Conservation (phyloP, 2,888 invertebrate genomes). For the Andrena camellia region DNA sequence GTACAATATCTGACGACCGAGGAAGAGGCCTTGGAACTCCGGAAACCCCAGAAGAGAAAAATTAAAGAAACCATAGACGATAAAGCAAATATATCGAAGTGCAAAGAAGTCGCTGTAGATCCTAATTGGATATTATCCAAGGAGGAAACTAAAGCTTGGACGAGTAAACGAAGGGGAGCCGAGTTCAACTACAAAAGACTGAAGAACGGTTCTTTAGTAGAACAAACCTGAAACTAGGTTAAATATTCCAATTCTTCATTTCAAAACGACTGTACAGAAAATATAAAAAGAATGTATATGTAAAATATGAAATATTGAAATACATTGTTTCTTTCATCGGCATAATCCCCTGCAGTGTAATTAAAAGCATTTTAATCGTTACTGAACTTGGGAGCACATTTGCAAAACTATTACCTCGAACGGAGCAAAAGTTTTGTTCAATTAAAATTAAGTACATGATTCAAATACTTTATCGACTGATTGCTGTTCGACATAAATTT, state of each 20-base stretch:
- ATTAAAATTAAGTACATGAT: not conserved
- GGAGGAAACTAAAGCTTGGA: conserved; percentile 75
- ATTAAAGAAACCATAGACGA: conserved; percentile 39
- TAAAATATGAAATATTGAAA: not conserved
- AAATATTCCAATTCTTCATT: not conserved
- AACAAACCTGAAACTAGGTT: conserved; percentile 58
- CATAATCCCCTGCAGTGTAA: not conserved
- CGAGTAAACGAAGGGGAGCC: conserved; percentile 68
- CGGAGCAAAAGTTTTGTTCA: not conserved
- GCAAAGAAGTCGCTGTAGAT: conserved; percentile 75
- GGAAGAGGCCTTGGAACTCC: conserved; percentile 34
- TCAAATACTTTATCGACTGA: not conserved
- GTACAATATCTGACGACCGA: conserved; percentile 49
- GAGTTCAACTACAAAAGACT: conserved; percentile 78
- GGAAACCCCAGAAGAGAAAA: conserved; percentile 47
- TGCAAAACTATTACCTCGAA: not conserved
- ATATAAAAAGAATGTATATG: conserved; percentile 25
- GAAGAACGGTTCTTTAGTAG: conserved; percentile 72
- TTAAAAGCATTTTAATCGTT: not conserved
- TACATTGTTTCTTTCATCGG: not conserved
- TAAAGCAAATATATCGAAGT: conserved; percentile 51
- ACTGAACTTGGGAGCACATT: not conserved
- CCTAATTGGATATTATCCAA: conserved; percentile 75
- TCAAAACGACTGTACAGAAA: not conserved
- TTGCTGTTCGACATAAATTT: not conserved